Evolutionary conservation across 2,113 vertebrate species (phyloP), one percentile per base, ranked within the genome.

Genomic region (Takifugu flavidus): DNA sequence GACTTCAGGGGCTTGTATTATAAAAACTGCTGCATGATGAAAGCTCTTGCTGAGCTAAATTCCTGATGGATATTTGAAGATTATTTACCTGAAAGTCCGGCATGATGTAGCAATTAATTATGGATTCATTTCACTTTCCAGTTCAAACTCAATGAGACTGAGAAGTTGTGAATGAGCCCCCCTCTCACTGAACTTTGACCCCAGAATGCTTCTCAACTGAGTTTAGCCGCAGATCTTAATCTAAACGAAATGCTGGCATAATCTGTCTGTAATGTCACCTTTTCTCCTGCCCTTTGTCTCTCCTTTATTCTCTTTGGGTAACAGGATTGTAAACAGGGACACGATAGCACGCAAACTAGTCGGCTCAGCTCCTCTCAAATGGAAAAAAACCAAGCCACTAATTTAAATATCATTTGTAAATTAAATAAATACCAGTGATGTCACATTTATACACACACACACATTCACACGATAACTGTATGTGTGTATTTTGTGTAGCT

Each of bases 221-320:
- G 64, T 44, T 49, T n/a, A 61, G 56, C 66, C 71, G 82, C 79
- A 82, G 80, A 80, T 79, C 75, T 78, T 87, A 86, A 90, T 86
- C 85, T 80, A 61, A 31, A 62, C 74, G 82, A 83, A 87, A 47
- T 82, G 75, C 68, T 86, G 85, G 42, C 70, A 64, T 82, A 87
- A 86, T 64, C 49, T 61, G 72, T 72, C 68, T 76, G 58, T 71
- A 50, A 53, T 70, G 47, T 1, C 49, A 25, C 2, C n/a, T 25
- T 13, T 4, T 14, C 25, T 2, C 27, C 15, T 26, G 7, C 13
- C 12, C n/a, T 3, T 20, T 28, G 42, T 25, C 13, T 49, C 46
- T 31, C 56, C 13, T 45, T 12, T 14, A 83, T 78, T 80, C 75
- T 63, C 14, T 70, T 77, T 83, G 78, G 81, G 50, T 78, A 15